These are phyloP conservation scores for Anagrus nilaparvatae DNA, from an alignment of 1,140 invertebrate species.

Conservation along the genomic window DNA sequence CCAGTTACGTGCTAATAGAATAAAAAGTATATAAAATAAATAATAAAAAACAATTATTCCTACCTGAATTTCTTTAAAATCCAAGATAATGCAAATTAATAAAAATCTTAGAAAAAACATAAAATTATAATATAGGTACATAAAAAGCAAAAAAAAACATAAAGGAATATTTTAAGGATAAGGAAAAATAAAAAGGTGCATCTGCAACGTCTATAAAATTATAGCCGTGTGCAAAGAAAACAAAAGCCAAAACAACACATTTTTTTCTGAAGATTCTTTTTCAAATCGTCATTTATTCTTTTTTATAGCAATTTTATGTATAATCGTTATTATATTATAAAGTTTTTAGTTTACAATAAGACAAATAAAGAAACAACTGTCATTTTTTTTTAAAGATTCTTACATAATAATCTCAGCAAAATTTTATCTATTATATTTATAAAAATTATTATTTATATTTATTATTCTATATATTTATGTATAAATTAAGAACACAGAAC, in stretches of 20 bases:
- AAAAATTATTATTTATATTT: too few species aligned
- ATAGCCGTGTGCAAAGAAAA: constrained; percentile 14
- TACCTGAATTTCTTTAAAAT: too few species aligned
- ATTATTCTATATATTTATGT: too few species aligned
- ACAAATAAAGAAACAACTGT: constrained; percentile 37
- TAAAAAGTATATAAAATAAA: too few species aligned
- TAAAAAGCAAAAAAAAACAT: constrained; percentile 6
- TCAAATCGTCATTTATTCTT: constrained; percentile 39
- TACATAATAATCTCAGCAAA: constrained; percentile 33
- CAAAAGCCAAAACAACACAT: constrained; percentile 10
- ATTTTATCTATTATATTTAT: too few species aligned
- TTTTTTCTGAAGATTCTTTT: constrained; percentile 19
- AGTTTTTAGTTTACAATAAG: constrained; percentile 39
- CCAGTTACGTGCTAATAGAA: too few species aligned
- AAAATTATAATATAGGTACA: not conserved
- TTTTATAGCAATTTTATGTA: constrained; percentile 38
- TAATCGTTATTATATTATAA: constrained; percentile 43
- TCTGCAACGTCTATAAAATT: constrained; percentile 17
- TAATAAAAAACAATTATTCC: too few species aligned
- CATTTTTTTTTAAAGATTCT: constrained; percentile 29
- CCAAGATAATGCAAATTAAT: too few species aligned
- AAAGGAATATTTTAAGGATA: constrained; percentile 15
- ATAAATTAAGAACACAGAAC: too few species aligned
- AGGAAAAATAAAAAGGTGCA: constrained; percentile 15
- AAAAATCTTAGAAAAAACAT: too few species aligned